Evolutionary conservation across 2,888 invertebrate species (phyloP), one percentile per base, ranked within the genome.

Genomic region (Pristionchus fissidentatus): DNA sequence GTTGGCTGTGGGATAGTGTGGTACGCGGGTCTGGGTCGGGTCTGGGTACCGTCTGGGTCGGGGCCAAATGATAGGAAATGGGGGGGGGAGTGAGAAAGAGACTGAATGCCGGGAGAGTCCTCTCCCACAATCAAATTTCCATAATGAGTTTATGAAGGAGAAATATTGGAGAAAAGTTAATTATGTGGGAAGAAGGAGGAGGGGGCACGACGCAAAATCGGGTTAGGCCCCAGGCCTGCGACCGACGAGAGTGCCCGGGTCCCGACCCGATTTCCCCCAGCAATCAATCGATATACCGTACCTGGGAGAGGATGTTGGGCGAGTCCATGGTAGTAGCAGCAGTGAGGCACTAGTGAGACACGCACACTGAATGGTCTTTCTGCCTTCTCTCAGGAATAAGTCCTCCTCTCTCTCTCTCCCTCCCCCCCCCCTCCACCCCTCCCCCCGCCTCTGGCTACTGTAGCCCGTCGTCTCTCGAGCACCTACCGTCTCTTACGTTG

Each of bases 121-220:
- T 7, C 55, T 62, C 57, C 66, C 84, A 86, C 88, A 88, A 88
- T 88, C 88, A 88, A 87, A 88, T 88, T 88, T 88, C 87, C 88
- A 88, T 88, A 88, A 88, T 88, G 87, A 88, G 87, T 88, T 88
- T 88, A 88, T 88, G 87, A 87, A 82, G 82, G 49, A 82, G 77
- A 86, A 85, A 86, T 85, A 85, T 85, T 83, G 86, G 84, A 88
- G 88, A 88, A 88, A 88, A 88, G 88, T 88, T 88, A 88, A 88
- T 88, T 88, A 88, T 88, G 86, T 86, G 86, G 32, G 49, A 46
- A 46, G 49, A 46, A n/a, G 32, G 38, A n/a, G 62, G 52, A 32
- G 29, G 62, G 62, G 35, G 62, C n/a, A 38, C 35, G 35, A 38
- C n/a, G 46, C 41, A 41, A 41, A 80, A 80, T 57, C 78, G 78